phyloP scores from a whole-genome alignment of 2,797 vertebrate genomes.

The Linurgus olivaceus region DNA sequence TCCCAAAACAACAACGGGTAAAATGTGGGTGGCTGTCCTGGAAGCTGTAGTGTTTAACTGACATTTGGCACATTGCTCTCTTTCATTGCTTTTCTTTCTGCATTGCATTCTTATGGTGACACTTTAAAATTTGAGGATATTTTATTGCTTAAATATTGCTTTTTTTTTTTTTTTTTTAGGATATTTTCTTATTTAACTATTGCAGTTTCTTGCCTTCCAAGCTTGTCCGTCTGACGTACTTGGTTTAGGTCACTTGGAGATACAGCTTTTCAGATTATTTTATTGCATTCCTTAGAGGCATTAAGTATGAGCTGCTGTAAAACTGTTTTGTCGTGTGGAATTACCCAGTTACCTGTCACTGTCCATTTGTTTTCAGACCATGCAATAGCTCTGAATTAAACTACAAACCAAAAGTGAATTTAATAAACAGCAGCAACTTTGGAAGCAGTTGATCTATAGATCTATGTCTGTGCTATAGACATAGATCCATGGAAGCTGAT shows the following conservation, averaged over 20 bases:
- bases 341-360: neutral
- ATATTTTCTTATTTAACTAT: neutral
- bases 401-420: neutral
- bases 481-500: neutral
- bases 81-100: neutral
- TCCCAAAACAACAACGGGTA: neutral
- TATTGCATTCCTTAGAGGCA: neutral
- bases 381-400: neutral
- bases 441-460: too few species aligned
- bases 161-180: fast-evolving
- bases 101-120: neutral
- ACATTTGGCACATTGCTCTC: neutral
- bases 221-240: neutral
- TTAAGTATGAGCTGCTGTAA: neutral
- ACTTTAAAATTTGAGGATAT: neutral
- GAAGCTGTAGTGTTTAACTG: neutral
- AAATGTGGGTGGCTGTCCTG: neutral
- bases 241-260: neutral
- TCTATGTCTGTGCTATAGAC: neutral
- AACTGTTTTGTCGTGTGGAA: neutral
- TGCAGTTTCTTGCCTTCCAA: neutral
- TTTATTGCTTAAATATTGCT: neutral
- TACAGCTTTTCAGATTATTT: neutral
- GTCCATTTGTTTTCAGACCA: neutral
- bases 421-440: neutral